Conservation (phyloP, 1,140 invertebrate species). For the Stegodyphus dumicola region DNA sequence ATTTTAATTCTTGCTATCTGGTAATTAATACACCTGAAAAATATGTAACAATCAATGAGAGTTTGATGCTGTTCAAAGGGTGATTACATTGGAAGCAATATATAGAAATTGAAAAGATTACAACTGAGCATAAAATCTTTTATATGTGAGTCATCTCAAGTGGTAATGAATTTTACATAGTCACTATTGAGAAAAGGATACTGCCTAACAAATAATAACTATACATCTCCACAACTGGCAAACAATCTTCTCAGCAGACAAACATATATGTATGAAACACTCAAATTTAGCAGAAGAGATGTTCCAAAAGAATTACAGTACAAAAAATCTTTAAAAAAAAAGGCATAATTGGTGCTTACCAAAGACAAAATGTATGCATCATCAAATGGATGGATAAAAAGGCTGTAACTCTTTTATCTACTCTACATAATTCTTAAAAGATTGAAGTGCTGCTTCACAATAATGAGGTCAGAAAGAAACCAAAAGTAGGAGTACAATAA, state of each 20-base stretch:
- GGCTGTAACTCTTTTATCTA: background rate
- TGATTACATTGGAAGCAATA: constrained; percentile 3
- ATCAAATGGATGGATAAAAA: background rate
- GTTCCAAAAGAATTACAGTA: background rate
- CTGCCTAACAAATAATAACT: background rate
- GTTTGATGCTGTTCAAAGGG: constrained; percentile 1
- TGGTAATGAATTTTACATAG: background rate
- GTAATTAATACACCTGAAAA: background rate
- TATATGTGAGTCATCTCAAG: background rate
- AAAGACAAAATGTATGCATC: background rate
- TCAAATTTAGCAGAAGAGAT: background rate
- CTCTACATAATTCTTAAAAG: background rate
- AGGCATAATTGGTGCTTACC: background rate
- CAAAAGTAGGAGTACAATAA: background rate
- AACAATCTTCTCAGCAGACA: background rate
- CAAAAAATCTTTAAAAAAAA: background rate
- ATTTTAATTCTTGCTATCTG: background rate
- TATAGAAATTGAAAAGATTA: background rate
- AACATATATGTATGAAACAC: background rate
- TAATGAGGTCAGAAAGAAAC: background rate
- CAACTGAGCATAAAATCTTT: background rate
- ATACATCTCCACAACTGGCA: background rate
- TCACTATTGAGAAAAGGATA: background rate
- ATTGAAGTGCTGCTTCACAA: background rate
- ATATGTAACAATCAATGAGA: constrained; percentile 1